Evolutionary conservation across 2,113 vertebrate species (phyloP).

Genomic region (Ageneiosus marmoratus): DNA sequence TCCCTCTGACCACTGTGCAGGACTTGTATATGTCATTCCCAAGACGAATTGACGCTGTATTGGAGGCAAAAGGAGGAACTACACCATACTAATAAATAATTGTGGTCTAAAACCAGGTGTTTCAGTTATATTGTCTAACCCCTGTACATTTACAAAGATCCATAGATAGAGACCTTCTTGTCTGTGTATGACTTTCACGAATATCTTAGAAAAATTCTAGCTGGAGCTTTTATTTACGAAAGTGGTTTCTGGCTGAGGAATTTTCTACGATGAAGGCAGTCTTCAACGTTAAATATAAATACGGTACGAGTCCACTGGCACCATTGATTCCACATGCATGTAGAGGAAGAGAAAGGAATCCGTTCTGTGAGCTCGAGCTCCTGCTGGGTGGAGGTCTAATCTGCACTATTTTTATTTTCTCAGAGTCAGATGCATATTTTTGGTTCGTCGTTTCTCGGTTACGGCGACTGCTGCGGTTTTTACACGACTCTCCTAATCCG

Average conservation of each 20-base stretch:
- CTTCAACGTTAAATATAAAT: background rate
- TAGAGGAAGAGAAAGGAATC: background rate
- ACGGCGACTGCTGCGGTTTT: background rate
- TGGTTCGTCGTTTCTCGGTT: background rate
- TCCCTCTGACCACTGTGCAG: too few species aligned
- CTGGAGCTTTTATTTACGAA: background rate
- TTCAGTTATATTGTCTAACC: too few species aligned
- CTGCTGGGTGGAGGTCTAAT: constrained; percentile 1
- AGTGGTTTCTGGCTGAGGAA: background rate
- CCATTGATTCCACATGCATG: background rate
- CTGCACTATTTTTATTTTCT: constrained; percentile 2
- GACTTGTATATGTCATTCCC: too few species aligned
- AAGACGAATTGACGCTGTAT: too few species aligned
- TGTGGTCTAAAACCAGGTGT: too few species aligned
- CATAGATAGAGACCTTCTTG: background rate
- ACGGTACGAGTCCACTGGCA: background rate
- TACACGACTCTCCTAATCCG: background rate
- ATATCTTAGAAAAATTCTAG: background rate
- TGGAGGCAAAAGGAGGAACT: too few species aligned
- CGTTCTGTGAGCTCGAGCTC: background rate
- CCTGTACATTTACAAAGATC: too few species aligned
- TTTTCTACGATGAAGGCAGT: background rate
- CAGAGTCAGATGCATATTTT: background rate
- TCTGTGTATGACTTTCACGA: background rate
- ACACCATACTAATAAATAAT: too few species aligned